Base-by-base conservation (phyloP, 2,888 invertebrate species). In the Ophonus ardosiacus region DNA sequence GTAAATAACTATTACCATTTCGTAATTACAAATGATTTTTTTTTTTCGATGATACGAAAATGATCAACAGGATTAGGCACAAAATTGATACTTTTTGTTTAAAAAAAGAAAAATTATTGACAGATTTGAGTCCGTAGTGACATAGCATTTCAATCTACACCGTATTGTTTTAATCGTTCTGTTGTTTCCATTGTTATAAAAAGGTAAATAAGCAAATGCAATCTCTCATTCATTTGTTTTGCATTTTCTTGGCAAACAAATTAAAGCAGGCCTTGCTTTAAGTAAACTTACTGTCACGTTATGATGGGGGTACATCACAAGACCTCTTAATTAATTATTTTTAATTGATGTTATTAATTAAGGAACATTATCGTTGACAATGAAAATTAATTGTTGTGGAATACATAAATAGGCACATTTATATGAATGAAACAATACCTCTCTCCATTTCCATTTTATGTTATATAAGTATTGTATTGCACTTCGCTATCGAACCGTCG, bases 261-360 rank as follows among this genome's bases (percentile, higher is more conserved):
- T 68, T 13, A 15, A 68, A 68, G 68, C n/a, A 68, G 68, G 8
- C n/a, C 31, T 31, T 38, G 68, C 68, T 68, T 38, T 10, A 68
- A 68, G 24, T 38, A 68, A 68, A 68, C 40, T 68, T 68, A 10
- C 31, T 38, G 68, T 15, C 68, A 31, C 31, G 13, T 38, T 68
- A 38, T 68, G 68, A 68, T 68, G 38, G 31, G n/a, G 68, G 68
- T 68, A 68, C 68, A 74, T 74, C 51, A 74, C 51, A 74, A 15
- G 56, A 74, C 17, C 74, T 15, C 10, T 74, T 74, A 74, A 74
- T 74, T 74, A 74, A 74, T 74, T 51, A 56, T 74, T 51, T 74
- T 43, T 74, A 56, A 74, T 74, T 43, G 74, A 51, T 43, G 51
- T 74, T 74, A 51, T 74, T 74, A 74, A 74, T 74, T 74, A 74